Conservation (phyloP, 2,797 vertebrate species). For the Moxostoma hubbsi region DNA sequence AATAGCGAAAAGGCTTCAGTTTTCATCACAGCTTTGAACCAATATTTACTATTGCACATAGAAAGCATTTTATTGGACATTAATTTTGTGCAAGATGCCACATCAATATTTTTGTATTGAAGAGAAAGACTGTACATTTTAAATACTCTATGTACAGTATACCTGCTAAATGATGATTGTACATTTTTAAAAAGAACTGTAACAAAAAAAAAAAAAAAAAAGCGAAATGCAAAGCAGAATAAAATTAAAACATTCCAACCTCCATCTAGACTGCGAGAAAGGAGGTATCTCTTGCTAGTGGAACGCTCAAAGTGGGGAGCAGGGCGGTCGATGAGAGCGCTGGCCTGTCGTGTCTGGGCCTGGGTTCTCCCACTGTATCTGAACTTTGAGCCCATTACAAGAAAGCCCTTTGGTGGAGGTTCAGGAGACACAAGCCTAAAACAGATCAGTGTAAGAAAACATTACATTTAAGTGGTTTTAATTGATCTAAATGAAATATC, state of each 20-base stretch:
- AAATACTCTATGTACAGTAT: too few species aligned
- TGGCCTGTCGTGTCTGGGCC: conserved; percentile 95
- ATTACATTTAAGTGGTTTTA: background rate
- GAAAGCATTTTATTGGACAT: too few species aligned
- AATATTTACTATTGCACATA: too few species aligned
- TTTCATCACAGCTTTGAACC: too few species aligned
- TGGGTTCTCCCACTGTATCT: conserved; percentile 96
- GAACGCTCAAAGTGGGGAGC: conserved; percentile 96
- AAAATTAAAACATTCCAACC: conserved; percentile 76
- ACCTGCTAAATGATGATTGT: too few species aligned
- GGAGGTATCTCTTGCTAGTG: conserved; percentile 95
- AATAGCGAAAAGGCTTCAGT: too few species aligned
- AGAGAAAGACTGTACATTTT: too few species aligned
- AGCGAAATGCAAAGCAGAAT: background rate
- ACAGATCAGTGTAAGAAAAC: conserved; percentile 25
- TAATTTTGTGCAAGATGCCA: too few species aligned
- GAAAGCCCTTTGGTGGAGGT: conserved; percentile 95
- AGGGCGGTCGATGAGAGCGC: conserved; percentile 92
- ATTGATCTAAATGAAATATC: background rate
- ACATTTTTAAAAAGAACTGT: too few species aligned
- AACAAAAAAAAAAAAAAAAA: too few species aligned
- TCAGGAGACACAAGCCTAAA: conserved; percentile 93
- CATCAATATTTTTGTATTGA: too few species aligned
- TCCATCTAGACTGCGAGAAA: conserved; percentile 96
- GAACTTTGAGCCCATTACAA: conserved; percentile 99